Evolutionary conservation across 30 jellyfish, hydroid and myxozoan species (phyloP).

Genomic region (Hydra vulgaris): DNA sequence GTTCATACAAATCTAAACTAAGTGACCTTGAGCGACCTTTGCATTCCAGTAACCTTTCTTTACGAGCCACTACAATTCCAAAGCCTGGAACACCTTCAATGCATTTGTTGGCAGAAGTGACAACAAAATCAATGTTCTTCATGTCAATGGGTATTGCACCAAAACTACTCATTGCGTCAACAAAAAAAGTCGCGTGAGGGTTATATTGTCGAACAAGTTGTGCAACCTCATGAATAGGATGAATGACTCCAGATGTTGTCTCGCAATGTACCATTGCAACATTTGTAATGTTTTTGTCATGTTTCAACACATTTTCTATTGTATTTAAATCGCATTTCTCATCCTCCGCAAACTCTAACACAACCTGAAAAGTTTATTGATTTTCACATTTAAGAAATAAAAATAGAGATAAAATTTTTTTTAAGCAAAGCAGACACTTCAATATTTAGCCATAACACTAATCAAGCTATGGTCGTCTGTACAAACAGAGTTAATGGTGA

Average conservation of each 20-base stretch:
- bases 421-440: no score
- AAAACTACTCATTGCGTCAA: conserved; percentile 98
- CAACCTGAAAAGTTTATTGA: conserved; percentile 48
- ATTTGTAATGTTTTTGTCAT: conserved; percentile 57
- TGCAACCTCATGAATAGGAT: conserved; percentile 90
- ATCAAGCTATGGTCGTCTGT: no score
- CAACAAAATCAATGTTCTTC: conserved; percentile 67
- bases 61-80: conserved; percentile 52
- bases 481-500: no score
- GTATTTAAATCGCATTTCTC: conserved; percentile 50
- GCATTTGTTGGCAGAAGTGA: conserved; percentile 91
- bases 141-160: conserved; percentile 80
- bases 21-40: conserved; percentile 67
- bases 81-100: conserved; percentile 96
- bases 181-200: conserved; percentile 76
- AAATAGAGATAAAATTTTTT: no score
- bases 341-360: conserved; percentile 56
- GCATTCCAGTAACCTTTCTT: conserved; percentile 51
- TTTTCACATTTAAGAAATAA: neutral
- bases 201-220: conserved; percentile 35
- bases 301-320: conserved; percentile 27
- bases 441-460: no score
- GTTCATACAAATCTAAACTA: conserved; percentile 83
- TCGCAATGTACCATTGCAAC: conserved; percentile 98
- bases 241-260: conserved; percentile 88